These are phyloP conservation scores for Elegia similella DNA, from an alignment of 2,888 invertebrate genomes.

Conservation along the genomic window DNA sequence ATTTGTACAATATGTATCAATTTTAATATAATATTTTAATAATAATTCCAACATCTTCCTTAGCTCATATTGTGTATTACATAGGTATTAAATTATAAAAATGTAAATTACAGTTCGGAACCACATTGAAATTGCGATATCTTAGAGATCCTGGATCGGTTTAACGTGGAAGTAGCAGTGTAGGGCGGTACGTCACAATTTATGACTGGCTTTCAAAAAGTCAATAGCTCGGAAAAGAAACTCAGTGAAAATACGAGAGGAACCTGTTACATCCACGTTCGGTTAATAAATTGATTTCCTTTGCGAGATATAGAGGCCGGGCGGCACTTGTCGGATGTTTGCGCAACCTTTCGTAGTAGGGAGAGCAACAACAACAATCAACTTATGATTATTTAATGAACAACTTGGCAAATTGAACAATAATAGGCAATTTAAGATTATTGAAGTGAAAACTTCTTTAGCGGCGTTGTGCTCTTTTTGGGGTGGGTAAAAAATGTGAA, in stretches of 20 bases:
- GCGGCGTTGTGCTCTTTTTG: no score
- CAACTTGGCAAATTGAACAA: not conserved
- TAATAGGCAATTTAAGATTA: not conserved
- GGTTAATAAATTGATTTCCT: conserved; percentile 15
- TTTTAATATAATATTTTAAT: no score
- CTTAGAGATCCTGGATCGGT: no score
- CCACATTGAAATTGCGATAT: no score
- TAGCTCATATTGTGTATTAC: not conserved
- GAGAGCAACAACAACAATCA: not conserved
- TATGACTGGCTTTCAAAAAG: not conserved
- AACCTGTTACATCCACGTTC: conserved; percentile 5
- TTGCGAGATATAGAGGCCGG: conserved; percentile 7
- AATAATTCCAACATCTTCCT: no score
- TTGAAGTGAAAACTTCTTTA: no score
- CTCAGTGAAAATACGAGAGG: conserved; percentile 1
- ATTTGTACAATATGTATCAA: not conserved
- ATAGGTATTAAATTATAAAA: no score
- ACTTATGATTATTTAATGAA: not conserved
- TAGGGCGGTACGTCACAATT: no score
- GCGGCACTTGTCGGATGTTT: not conserved
- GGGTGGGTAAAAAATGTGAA: no score
- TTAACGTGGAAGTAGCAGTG: no score
- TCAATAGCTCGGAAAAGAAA: not conserved
- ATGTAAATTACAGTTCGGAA: no score
- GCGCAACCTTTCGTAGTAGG: not conserved